Evolutionary conservation across 2,888 invertebrate genomes (phyloP).

Genomic region (Bedellia somnulentella): DNA sequence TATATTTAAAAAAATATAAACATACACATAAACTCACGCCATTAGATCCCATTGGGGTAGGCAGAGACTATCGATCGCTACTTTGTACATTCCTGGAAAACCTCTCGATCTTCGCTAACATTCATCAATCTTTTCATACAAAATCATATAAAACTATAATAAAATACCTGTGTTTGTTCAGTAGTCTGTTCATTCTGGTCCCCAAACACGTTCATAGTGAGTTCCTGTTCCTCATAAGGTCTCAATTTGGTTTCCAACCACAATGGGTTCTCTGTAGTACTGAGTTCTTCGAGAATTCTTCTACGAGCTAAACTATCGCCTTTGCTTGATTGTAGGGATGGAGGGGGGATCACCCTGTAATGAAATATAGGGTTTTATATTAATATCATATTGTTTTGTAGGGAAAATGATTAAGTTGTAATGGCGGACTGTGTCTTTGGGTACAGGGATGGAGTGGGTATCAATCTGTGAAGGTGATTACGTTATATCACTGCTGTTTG

Average conservation of each 20-base stretch:
- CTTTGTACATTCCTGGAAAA: too few relatives aligned
- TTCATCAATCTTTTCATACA: too few relatives aligned
- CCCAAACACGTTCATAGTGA: constrained; percentile 89
- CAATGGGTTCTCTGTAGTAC: constrained; percentile 88
- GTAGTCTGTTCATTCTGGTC: constrained; percentile 41
- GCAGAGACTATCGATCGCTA: too few relatives aligned
- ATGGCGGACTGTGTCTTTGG: not conserved
- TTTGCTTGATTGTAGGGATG: constrained; percentile 77
- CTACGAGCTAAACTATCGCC: constrained; percentile 83
- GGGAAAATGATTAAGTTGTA: constrained; percentile 3
- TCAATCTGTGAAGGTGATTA: too few relatives aligned
- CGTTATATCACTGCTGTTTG: too few relatives aligned
- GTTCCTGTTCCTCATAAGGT: constrained; percentile 88
- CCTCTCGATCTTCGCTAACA: too few relatives aligned
- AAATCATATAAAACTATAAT: too few relatives aligned
- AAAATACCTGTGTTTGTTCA: constrained; percentile 23
- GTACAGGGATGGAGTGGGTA: not conserved
- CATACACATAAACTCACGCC: too few relatives aligned
- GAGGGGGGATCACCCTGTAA: constrained; percentile 74
- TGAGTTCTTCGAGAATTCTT: constrained; percentile 81
- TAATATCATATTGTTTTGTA: too few relatives aligned
- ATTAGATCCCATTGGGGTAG: too few relatives aligned
- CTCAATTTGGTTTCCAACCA: constrained; percentile 92
- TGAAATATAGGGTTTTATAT: constrained; percentile 1
- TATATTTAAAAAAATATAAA: too few relatives aligned